phyloP scores from a whole-genome alignment of 2,113 vertebrate species.

The Ptilorrhoa leucosticta region DNA sequence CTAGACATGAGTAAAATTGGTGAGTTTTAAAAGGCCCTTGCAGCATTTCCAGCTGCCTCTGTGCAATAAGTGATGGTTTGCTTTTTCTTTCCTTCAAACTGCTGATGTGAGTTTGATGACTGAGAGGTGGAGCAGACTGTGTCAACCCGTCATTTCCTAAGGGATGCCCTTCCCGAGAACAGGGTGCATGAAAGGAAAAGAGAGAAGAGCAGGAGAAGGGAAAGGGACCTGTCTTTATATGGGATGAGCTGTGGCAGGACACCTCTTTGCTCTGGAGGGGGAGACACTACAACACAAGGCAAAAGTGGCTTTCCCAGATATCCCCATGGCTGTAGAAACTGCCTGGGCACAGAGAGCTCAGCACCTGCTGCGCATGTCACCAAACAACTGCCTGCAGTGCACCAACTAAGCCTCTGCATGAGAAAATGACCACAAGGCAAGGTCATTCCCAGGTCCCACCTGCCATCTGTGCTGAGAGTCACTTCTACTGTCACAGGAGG shows the following conservation, averaged over 20 bases:
- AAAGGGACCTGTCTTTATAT: background rate
- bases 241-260: background rate
- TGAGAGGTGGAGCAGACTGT: background rate
- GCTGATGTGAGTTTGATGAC: background rate
- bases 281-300: background rate
- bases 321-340: background rate
- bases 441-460: background rate
- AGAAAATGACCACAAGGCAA: background rate
- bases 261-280: background rate
- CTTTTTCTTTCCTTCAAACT: background rate
- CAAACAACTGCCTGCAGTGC: background rate
- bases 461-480: background rate
- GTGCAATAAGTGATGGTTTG: background rate
- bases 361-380: background rate
- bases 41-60: background rate
- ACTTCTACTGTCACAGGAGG: background rate
- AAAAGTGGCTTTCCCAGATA: background rate
- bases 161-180: background rate
- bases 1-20: background rate
- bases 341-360: background rate
- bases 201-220: background rate
- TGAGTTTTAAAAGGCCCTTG: background rate
- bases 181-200: background rate
- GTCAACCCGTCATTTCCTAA: background rate
- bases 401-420: background rate